Conservation (phyloP, 2,797 vertebrate genomes). For the Hippopotamyrus pictus region DNA sequence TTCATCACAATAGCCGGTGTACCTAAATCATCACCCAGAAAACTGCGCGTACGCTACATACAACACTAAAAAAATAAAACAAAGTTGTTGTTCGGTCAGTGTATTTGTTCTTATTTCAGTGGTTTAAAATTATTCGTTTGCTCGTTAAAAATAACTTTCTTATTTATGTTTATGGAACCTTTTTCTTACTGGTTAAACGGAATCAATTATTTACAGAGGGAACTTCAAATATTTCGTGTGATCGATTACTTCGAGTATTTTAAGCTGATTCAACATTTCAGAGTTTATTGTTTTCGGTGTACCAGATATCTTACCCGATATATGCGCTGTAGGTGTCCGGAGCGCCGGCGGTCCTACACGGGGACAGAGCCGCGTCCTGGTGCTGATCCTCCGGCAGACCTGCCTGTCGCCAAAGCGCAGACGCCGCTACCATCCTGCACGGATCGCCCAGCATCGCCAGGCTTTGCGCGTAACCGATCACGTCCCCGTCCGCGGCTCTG, state of each 20-base stretch:
- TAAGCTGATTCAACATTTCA: background rate
- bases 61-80: background rate
- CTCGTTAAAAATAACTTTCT: background rate
- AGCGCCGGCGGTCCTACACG: constrained; percentile 46
- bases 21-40: background rate
- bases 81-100: background rate
- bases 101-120: background rate
- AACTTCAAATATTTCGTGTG: background rate
- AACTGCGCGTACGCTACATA: background rate
- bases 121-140: background rate
- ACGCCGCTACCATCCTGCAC: constrained; percentile 36
- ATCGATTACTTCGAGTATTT: background rate
- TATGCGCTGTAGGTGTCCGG: constrained; percentile 42
- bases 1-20: background rate
- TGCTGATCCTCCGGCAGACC: constrained; percentile 43
- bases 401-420: constrained; percentile 55
- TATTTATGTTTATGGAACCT: background rate
- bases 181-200: background rate
- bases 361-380: constrained; percentile 24
- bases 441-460: constrained; percentile 45
- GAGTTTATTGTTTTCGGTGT: background rate
- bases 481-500: constrained; percentile 34
- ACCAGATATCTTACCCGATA: constrained; percentile 49
- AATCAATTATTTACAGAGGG: background rate
- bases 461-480: constrained; percentile 31